Base-by-base conservation (phyloP, 2,888 invertebrate species). In the Cryptus armator region DNA sequence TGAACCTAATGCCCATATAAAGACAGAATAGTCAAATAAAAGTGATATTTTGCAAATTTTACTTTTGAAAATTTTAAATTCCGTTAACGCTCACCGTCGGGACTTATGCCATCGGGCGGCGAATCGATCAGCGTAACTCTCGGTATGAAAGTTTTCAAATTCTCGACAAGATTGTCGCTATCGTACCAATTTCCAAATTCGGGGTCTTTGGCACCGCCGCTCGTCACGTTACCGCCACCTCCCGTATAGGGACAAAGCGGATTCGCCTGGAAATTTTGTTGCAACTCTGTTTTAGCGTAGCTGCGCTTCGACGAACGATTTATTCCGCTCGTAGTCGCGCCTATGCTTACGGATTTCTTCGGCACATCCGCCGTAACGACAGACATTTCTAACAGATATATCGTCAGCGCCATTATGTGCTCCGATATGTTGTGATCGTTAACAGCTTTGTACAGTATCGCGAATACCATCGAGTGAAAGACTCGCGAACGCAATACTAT, bases 311-410 rank as follows among this genome's bases (percentile, higher is more conserved):
- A 44, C 72, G 72, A 5, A 7, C 24, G 51, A 12, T 43, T 19
- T 3, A 19, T 53, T 19, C 43, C 75, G 48, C 66, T 71, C 66
- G 59, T 43, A 32, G 44, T 75, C 43, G 64, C 44, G 62, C 80
- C 67, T 4, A 85, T 83, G 86, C 90, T 92, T 90, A 94, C 94
- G 84, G 94, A 93, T 91, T 94, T 93, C 75, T 94, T 93, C 24
- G 92, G 92, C 76, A 92, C 88, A 88, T 94, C 93, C 10, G 94
- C 93, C 78, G 94, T 94, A 80, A 94, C 95, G 7, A 98, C 96
- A 44, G 98, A 97, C 93, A 98, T 97, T 93, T 98, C 97, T 85
- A 99, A 94, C 81, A 99, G 95, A 93, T 98, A 98, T 16, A 99
- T 95, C 70, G 97, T 96, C 82, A 99, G 94, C 76, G 98, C 98